Evolutionary conservation across 2,888 invertebrate genomes (phyloP).

Genomic region (Acanthococcus lagerstroemiae): DNA sequence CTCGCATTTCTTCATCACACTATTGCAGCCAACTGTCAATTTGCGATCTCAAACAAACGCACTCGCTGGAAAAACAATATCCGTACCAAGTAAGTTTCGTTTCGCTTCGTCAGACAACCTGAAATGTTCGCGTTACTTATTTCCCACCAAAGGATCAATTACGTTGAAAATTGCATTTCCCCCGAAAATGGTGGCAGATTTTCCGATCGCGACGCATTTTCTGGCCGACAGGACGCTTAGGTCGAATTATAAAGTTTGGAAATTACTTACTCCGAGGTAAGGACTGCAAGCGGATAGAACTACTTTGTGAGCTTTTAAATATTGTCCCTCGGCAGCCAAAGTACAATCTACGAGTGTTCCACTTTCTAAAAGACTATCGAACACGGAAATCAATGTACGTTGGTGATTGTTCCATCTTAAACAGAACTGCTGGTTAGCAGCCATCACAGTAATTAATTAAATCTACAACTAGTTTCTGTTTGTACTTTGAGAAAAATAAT

Average conservation of each 20-base stretch:
- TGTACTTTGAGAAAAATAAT: constrained; percentile 17
- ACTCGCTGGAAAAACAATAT: too few species aligned
- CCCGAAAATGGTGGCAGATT: too few species aligned
- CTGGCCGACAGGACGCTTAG: too few species aligned
- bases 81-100: too few species aligned
- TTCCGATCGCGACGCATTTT: too few species aligned
- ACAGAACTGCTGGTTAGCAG: constrained; percentile 77
- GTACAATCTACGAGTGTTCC: constrained; percentile 89
- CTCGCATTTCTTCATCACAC: too few species aligned
- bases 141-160: too few species aligned
- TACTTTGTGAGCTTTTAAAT: constrained; percentile 87
- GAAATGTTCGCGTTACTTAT: too few species aligned
- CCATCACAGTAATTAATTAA: constrained; percentile 34
- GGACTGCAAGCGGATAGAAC: constrained; percentile 68
- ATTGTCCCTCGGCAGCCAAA: constrained; percentile 84
- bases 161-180: too few species aligned
- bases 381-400: constrained; percentile 80
- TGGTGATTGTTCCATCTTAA: constrained; percentile 92
- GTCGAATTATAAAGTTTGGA: background rate
- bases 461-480: constrained; percentile 8
- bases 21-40: too few species aligned
- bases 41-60: too few species aligned
- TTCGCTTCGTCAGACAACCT: too few species aligned
- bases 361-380: constrained; percentile 81
- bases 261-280: constrained; percentile 43